Conservation (phyloP, 64 coral and sea anemone genomes). For the Catalaphyllia jardinei region DNA sequence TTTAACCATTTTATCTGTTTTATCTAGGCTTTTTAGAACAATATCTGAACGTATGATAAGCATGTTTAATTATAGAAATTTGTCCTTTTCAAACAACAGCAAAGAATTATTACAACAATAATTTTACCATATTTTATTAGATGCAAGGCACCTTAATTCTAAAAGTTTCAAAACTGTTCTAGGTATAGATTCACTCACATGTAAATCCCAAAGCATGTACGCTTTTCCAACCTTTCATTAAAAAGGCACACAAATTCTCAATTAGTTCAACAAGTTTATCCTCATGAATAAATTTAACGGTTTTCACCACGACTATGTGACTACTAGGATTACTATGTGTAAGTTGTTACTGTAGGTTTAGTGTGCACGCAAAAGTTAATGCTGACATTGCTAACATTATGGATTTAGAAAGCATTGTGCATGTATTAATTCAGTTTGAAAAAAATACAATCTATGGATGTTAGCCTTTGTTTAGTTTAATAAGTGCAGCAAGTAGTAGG, state of each 20-base stretch:
- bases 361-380: no score
- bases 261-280: background rate
- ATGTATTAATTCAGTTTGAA: no score
- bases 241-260: constrained; percentile 12
- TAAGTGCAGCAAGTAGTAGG: no score
- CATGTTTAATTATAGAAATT: no score
- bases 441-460: no score
- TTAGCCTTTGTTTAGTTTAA: no score
- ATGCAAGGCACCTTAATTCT: background rate
- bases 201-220: constrained; percentile 72
- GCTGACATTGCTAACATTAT: background rate
- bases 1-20: no score
- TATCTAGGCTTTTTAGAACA: no score
- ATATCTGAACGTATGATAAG: no score
- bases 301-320: background rate
- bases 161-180: background rate
- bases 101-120: background rate
- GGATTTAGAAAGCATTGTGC: background rate
- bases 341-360: no score
- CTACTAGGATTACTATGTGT: no score
- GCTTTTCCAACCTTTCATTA: constrained; percentile 54
- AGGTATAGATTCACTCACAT: constrained; percentile 42
- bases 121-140: background rate
- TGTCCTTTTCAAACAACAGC: no score
- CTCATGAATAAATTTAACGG: background rate